Conservation (phyloP, 2,113 vertebrate species). For the Oncorhynchus masou region DNA sequence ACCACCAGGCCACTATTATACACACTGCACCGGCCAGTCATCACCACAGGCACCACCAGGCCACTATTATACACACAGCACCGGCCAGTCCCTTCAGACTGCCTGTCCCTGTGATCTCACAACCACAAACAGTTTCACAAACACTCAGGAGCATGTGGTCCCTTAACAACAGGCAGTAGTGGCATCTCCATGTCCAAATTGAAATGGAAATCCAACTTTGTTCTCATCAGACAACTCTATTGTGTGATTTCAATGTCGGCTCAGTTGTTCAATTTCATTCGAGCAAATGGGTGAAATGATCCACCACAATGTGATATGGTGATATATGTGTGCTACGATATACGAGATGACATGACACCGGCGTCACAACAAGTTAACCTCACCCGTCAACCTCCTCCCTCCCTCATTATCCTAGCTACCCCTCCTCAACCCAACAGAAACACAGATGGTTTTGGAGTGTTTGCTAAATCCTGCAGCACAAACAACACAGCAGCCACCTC, state of each 20-base stretch:
- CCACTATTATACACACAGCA: no score
- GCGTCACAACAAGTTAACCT: slow-evolving; percentile 35
- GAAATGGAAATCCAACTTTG: no score
- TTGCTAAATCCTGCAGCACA: not conserved
- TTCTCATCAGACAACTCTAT: no score
- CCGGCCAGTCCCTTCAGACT: no score
- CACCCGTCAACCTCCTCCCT: not conserved
- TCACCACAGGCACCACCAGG: no score
- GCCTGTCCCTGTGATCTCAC: no score
- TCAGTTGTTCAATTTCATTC: not conserved
- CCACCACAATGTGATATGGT: slow-evolving; percentile 6
- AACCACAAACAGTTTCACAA: no score
- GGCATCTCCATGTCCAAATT: no score
- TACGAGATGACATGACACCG: slow-evolving; percentile 15
- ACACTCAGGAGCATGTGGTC: no score
- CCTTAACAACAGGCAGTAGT: no score
- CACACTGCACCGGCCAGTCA: no score
- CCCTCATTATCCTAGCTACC: not conserved
- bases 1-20: no score
- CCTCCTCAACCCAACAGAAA: not conserved
- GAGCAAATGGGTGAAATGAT: slow-evolving; percentile 4
- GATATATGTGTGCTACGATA: slow-evolving; percentile 20
- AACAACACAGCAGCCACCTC: not conserved
- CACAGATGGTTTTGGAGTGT: not conserved
- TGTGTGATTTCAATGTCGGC: not conserved